These are phyloP conservation scores for Philypnodon macrostomus DNA, from an alignment of 2,797 vertebrate species.

Conservation along the genomic window DNA sequence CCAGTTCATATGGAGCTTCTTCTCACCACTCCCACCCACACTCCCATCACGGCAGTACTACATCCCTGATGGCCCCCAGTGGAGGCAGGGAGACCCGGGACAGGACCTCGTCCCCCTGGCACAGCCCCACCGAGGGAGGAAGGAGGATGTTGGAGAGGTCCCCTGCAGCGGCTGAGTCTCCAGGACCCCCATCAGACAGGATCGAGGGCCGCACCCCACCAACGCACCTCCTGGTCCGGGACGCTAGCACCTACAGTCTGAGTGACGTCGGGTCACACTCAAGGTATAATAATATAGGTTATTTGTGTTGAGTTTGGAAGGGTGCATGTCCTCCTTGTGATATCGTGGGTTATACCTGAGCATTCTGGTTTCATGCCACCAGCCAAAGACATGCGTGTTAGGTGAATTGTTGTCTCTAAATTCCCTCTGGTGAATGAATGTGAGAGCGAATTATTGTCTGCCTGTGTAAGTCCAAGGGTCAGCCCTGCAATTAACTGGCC, in stretches of 20 bases:
- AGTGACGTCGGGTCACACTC: constrained; percentile 88
- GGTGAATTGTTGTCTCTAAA: too few species aligned
- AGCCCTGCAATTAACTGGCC: too few species aligned
- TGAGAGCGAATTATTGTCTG: too few species aligned
- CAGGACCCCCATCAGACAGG: constrained; percentile 77
- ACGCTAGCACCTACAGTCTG: constrained; percentile 91
- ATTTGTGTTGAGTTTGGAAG: not conserved
- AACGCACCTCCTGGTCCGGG: constrained; percentile 87
- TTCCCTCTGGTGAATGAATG: too few species aligned
- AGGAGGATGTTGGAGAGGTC: constrained; percentile 79
- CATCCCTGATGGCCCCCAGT: constrained; percentile 83
- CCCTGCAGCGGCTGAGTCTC: constrained; percentile 83
- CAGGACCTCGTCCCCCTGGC: constrained; percentile 87
- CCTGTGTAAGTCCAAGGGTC: too few species aligned
- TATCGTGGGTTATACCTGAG: too few species aligned
- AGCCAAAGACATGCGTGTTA: too few species aligned
- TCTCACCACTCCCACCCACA: constrained; percentile 68
- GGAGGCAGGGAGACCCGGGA: constrained; percentile 58
- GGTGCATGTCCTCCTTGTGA: too few species aligned
- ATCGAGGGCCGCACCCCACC: constrained; percentile 81
- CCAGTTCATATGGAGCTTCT: constrained; percentile 84
- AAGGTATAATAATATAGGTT: constrained; percentile 76
- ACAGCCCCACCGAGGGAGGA: constrained; percentile 90
- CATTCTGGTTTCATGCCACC: too few species aligned
- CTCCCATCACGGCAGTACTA: constrained; percentile 82